Percentiles rank a stretch among this genome's conserved stretches.
Conservation (phyloP, 2,113 vertebrate genomes). For the Plectropomus leopardus region DNA sequence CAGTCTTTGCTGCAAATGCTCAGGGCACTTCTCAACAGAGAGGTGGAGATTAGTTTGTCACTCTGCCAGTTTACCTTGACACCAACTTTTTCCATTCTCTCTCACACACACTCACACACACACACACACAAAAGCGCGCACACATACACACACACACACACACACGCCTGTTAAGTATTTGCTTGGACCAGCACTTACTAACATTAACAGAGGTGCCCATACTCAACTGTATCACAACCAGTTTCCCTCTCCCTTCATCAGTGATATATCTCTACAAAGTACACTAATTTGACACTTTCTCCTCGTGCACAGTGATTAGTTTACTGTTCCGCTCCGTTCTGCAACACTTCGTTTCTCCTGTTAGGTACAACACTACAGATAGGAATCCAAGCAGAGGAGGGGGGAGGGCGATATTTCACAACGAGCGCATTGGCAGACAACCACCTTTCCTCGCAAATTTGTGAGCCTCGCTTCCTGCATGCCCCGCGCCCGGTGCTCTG, state of each 20-base stretch:
- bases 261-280: conserved; percentile 15
- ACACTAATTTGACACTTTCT: conserved; percentile 27
- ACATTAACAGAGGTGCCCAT: background rate
- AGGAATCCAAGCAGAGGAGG: conserved; percentile 59
- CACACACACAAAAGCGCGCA: conserved; percentile 9
- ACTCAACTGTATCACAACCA: background rate
- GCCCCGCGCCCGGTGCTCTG: conserved; percentile 68
- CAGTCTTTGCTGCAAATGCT: conserved; percentile 32
- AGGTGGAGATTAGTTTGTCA: conserved; percentile 62
- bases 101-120: background rate
- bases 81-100: conserved; percentile 11
- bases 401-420: conserved; percentile 73
- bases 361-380: conserved; percentile 65
- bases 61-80: conserved; percentile 67
- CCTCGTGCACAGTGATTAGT: conserved; percentile 27
- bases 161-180: conserved; percentile 37
- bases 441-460: conserved; percentile 85
- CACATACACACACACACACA: conserved; percentile 5
- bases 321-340: conserved; percentile 45
- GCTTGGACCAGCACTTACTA: background rate
- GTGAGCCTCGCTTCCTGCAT: conserved; percentile 84
- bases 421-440: conserved; percentile 82
- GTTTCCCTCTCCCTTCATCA: conserved; percentile 18
- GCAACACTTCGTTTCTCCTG: conserved; percentile 74
- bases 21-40: conserved; percentile 52